Evolutionary conservation across 2,113 vertebrate genomes (phyloP).

Genomic region (Pheucticus melanocephalus): DNA sequence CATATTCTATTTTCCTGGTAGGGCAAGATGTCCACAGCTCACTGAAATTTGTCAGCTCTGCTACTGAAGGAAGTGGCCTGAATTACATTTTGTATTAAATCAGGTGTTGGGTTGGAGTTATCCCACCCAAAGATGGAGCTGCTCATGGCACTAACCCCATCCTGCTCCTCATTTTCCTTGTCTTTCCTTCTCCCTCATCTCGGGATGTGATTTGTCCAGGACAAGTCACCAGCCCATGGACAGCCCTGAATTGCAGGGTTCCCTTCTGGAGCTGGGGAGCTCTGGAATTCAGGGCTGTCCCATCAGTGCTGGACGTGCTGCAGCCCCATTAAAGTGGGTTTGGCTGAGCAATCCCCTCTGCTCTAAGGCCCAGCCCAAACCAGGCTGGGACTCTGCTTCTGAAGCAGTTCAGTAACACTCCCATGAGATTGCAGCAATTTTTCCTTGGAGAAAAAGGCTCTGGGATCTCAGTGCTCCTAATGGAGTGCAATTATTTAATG

Average conservation of each 20-base stretch:
- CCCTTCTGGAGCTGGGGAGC: too few species aligned
- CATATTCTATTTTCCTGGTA: background rate
- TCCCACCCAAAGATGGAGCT: background rate
- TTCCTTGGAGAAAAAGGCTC: background rate
- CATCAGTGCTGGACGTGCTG: rapidly evolving
- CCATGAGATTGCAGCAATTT: background rate
- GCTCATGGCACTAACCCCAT: background rate
- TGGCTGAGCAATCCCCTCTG: background rate
- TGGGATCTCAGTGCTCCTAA: constrained; percentile 38
- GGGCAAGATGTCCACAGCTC: background rate
- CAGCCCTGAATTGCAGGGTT: too few species aligned
- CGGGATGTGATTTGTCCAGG: background rate
- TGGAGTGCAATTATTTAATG: constrained; percentile 61
- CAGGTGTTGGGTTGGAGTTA: background rate
- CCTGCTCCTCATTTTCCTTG: background rate
- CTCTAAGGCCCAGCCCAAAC: background rate
- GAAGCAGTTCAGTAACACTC: background rate
- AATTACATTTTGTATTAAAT: background rate
- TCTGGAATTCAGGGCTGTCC: background rate
- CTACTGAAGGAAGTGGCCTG: background rate
- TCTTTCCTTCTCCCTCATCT: background rate
- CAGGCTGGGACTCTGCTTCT: background rate
- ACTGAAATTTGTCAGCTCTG: background rate
- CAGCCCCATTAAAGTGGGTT: rapidly evolving
- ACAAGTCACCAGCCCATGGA: too few species aligned